phyloP scores from a whole-genome alignment of 2,113 vertebrate genomes.

The Nematolebias whitei region DNA sequence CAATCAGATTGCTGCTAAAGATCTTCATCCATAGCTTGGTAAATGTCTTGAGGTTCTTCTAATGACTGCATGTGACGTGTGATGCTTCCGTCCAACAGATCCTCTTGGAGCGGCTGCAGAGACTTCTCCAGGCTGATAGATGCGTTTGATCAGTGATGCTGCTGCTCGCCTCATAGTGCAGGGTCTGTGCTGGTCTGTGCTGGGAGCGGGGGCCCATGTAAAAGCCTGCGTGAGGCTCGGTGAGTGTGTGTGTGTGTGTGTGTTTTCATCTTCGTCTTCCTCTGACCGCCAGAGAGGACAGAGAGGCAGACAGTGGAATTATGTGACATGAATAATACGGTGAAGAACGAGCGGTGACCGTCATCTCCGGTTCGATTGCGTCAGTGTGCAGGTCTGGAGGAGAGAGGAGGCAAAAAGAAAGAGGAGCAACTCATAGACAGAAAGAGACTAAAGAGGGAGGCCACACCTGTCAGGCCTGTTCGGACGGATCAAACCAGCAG shows the following conservation, averaged over 20 bases:
- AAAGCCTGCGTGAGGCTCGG: constrained; percentile 37
- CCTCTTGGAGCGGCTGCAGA: constrained; percentile 52
- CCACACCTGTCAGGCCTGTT: constrained; percentile 69
- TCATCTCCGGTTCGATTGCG: constrained; percentile 72
- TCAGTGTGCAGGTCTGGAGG: constrained; percentile 65
- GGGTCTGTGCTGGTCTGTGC: constrained; percentile 51
- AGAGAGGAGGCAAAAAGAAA: constrained; percentile 10
- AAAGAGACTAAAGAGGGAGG: constrained; percentile 46
- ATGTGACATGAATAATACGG: constrained; percentile 80
- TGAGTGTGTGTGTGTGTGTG: constrained; percentile 1
- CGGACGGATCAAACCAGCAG: not conserved
- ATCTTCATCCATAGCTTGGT: constrained; percentile 67
- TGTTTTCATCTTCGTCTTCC: too few relatives aligned
- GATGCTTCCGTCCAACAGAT: constrained; percentile 65
- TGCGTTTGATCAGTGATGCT: constrained; percentile 65
- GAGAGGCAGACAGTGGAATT: constrained; percentile 71
- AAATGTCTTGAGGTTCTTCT: constrained; percentile 66
- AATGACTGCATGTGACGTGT: constrained; percentile 56
- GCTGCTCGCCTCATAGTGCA: constrained; percentile 68
- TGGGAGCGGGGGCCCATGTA: constrained; percentile 60
- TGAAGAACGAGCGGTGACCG: constrained; percentile 69
- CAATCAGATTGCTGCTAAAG: constrained; percentile 73
- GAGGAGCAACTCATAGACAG: constrained; percentile 20
- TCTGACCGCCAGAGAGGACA: constrained; percentile 63
- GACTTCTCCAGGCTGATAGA: constrained; percentile 59